Percentiles rank a stretch among this genome's conserved stretches.
phyloP scores from a whole-genome alignment of 2,888 invertebrate genomes.

The Mallateleia sp. region DNA sequence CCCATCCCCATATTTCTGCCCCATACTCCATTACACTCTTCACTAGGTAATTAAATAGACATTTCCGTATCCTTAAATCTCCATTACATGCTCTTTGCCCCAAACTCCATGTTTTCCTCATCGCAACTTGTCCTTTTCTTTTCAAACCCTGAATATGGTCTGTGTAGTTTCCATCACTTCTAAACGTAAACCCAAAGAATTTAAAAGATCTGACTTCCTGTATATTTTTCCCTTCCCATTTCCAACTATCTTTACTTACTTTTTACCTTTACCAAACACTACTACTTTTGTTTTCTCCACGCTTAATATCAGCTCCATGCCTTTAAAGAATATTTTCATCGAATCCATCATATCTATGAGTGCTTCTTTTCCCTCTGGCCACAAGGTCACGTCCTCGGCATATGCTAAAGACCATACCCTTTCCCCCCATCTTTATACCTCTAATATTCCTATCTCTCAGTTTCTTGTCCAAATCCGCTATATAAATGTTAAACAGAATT shows the following conservation, averaged over 20 bases:
- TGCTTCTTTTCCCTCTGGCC: background rate
- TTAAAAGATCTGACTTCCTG: conserved; percentile 2
- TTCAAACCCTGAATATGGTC: conserved; percentile 2
- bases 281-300: conserved; percentile 8
- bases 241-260: background rate
- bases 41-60: too few species aligned
- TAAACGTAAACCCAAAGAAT: background rate
- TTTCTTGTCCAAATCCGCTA: conserved; percentile 56
- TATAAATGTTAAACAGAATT: conserved; percentile 66
- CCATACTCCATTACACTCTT: background rate
- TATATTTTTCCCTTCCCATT: background rate
- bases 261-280: background rate
- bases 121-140: background rate
- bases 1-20: conserved; percentile 16
- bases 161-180: background rate
- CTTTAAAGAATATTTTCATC: background rate
- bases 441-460: conserved; percentile 52
- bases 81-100: too few species aligned
- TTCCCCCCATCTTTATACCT: conserved; percentile 10
- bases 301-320: background rate
- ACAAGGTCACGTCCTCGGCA: background rate
- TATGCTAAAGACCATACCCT: conserved; percentile 7
- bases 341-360: conserved; percentile 1
- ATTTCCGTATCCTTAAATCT: too few species aligned
- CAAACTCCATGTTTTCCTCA: background rate